Evolutionary conservation across 1,140 invertebrate species (phyloP).

Genomic region (Caerostris extrusa): DNA sequence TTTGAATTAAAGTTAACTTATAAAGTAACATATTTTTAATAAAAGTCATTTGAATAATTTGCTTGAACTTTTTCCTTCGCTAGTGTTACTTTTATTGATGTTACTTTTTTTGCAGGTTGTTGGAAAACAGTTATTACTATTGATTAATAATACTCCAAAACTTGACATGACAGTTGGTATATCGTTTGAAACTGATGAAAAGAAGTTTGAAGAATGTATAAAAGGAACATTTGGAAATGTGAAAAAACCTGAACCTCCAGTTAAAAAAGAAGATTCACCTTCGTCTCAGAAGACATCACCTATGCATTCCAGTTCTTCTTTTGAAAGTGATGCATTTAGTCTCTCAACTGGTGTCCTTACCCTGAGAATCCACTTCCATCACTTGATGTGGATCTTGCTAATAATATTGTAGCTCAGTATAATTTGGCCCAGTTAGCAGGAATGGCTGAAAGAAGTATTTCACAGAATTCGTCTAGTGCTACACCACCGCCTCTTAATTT

Average conservation of each 20-base stretch:
- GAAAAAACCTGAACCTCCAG: slow-evolving; percentile 74
- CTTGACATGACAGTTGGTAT: slow-evolving; percentile 89
- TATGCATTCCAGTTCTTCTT: slow-evolving; percentile 80
- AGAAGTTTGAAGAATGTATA: slow-evolving; percentile 87
- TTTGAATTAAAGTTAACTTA: too few species aligned
- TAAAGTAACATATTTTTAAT: too few species aligned
- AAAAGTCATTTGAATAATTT: too few species aligned
- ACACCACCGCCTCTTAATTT: slow-evolving; percentile 77
- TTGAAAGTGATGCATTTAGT: slow-evolving; percentile 81
- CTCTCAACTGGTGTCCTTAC: slow-evolving; percentile 82
- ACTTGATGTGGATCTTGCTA: slow-evolving; percentile 76
- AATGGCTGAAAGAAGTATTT: slow-evolving; percentile 79
- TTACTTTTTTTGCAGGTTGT: slow-evolving; percentile 83
- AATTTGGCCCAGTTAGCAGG: slow-evolving; percentile 78
- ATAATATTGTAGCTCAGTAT: slow-evolving; percentile 78
- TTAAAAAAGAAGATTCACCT: slow-evolving; percentile 56
- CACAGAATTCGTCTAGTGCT: slow-evolving; percentile 81
- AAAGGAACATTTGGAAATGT: slow-evolving; percentile 82
- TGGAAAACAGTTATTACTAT: slow-evolving; percentile 87
- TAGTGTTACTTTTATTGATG: too few species aligned
- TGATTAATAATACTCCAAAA: slow-evolving; percentile 90
- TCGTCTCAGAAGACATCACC: slow-evolving; percentile 79
- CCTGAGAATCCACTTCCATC: slow-evolving; percentile 78
- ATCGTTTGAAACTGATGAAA: slow-evolving; percentile 90
- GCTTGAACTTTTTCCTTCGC: too few species aligned